A percentile compares a stretch with the other conserved stretches of the same genome.
These are phyloP conservation scores for Busseola fusca DNA, from an alignment of 2,888 invertebrate species.

Conservation along the genomic window DNA sequence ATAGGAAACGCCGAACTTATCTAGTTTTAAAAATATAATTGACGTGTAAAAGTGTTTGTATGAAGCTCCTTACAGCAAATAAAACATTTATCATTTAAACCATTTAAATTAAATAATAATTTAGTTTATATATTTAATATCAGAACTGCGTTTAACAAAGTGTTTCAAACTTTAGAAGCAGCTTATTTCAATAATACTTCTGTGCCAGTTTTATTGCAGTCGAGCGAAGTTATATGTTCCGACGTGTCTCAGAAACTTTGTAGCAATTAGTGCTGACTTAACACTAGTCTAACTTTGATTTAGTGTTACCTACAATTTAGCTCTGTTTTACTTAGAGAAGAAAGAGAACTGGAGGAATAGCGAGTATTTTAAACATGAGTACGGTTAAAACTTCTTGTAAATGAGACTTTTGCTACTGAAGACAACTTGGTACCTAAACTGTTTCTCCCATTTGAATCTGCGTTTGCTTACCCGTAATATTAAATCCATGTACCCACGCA, in stretches of 20 bases:
- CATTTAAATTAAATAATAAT: background rate
- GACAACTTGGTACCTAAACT: too few relatives aligned
- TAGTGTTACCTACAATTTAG: background rate
- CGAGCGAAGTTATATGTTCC: constrained; percentile 17
- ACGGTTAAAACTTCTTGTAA: background rate
- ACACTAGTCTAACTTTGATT: constrained; percentile 7
- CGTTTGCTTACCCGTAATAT: too few relatives aligned
- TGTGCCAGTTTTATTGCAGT: constrained; percentile 1
- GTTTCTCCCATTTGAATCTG: too few relatives aligned
- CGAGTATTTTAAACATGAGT: background rate
- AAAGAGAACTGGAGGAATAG: background rate
- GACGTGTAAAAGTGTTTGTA: too few relatives aligned
- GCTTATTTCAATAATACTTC: constrained; percentile 1
- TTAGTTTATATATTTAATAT: background rate
- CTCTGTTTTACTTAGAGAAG: background rate
- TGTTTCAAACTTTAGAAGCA: background rate
- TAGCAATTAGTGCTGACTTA: constrained; percentile 12
- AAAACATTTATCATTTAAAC: too few relatives aligned
- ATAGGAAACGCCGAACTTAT: too few relatives aligned
- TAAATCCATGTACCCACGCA: too few relatives aligned
- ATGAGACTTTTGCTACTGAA: too few relatives aligned
- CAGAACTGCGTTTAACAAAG: background rate
- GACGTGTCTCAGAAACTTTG: constrained; percentile 8
- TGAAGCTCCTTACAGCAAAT: too few relatives aligned
- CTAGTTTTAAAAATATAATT: too few relatives aligned